Evolutionary conservation across 1,140 invertebrate genomes (phyloP).

Genomic region (Drosophila setifemur): DNA sequence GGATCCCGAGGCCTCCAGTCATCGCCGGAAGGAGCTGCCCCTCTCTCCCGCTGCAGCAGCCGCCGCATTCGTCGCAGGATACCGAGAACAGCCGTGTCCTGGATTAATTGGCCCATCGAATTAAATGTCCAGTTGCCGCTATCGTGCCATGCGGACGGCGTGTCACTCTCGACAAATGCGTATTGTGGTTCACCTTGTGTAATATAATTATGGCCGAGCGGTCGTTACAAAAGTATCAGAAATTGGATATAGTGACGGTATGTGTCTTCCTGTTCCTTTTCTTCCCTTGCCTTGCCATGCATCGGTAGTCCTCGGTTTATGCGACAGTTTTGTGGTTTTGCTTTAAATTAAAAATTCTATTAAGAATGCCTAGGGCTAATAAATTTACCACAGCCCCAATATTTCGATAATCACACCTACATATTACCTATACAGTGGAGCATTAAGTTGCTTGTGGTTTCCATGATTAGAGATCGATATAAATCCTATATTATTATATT

Average conservation of each 20-base stretch:
- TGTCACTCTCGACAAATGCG: slow-evolving; percentile 82
- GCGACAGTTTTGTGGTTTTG: background rate
- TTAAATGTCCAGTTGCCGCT: slow-evolving; percentile 73
- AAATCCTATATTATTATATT: no score
- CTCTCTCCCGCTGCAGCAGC: background rate
- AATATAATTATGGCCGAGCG: slow-evolving; percentile 83
- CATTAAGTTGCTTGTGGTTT: no score
- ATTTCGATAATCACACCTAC: no score
- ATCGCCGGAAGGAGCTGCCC: background rate
- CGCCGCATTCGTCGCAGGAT: background rate
- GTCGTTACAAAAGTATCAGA: slow-evolving; percentile 82
- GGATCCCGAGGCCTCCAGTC: slow-evolving; percentile 11
- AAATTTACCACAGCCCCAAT: no score
- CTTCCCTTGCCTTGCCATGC: background rate
- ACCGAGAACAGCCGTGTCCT: background rate
- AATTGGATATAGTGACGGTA: slow-evolving; percentile 83
- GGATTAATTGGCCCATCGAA: slow-evolving; percentile 40
- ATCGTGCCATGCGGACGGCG: slow-evolving; percentile 79
- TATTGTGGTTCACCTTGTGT: slow-evolving; percentile 82
- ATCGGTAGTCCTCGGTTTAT: slow-evolving; percentile 1
- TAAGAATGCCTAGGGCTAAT: no score
- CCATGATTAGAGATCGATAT: no score
- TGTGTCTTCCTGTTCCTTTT: slow-evolving; percentile 21
- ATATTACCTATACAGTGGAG: no score
- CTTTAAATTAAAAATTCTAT: no score